Base-by-base conservation (phyloP, 1,140 invertebrate species). In the Phocides pigmalion region DNA sequence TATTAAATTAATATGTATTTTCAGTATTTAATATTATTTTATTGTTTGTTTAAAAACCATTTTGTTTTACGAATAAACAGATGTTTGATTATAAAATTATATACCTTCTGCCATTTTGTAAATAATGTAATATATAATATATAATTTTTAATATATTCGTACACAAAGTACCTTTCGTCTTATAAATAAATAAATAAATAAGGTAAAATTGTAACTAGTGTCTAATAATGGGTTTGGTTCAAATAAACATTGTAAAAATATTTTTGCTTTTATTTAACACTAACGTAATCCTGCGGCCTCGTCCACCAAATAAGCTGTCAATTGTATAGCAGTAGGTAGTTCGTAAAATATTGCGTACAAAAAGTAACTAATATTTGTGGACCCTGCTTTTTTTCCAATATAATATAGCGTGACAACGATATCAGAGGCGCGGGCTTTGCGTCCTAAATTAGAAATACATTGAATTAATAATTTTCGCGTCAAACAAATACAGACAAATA, bases 81-180 rank as follows among this genome's bases (percentile, higher is more conserved):
- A 41, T 14, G 14, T 39, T 32, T 58, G 6, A 22, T 58, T 58
- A 35, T 42, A 35, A 47, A 47, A 59, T 59, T 44, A 32, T 59
- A 46, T 59, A 35, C 15, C 19, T 59, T 59, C 42, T 44, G 54
- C 54, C 54, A 59, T 59, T 59, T 59, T 59, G 54, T 59, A 59
- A 59, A 59, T 59, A 59, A 59, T 58, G 32, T 32, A 32, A 22
- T 22, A 22, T 22, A n/a, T 11, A 32, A 1, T 32, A 32, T 44
- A 59, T 19, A 25, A 17, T 17, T 46, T 59, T 59, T 59, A 59
- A 59, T 59, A 59, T 59, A 35, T 59, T 59, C 35, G 25, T 28
- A 53, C 15, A 53, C 28, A 32, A 15, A 37, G 32, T 37, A 56
- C 28, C 53, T 25, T 56, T 42, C 22, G 39, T 12, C 16, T 15